phyloP scores from a whole-genome alignment of 2,888 invertebrate species.

The Cataglyphis altisquamis region DNA sequence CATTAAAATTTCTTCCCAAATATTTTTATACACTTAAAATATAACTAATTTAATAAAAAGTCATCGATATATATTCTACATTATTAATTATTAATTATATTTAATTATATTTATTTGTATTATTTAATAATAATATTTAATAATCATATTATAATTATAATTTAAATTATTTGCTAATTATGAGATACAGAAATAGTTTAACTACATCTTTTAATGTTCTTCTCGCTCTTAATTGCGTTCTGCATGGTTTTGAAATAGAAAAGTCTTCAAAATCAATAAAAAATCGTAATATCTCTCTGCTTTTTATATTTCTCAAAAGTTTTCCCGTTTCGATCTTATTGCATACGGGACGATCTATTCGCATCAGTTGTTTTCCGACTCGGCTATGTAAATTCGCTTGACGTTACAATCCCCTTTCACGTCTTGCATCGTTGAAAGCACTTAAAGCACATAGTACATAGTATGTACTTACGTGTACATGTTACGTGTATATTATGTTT shows the following conservation, averaged over 20 bases:
- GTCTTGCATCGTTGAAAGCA: slow-evolving; percentile 28
- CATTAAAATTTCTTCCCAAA: no score
- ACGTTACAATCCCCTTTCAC: slow-evolving; percentile 25
- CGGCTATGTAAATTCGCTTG: slow-evolving; percentile 22
- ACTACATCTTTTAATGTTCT: neutral
- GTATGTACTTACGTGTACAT: neutral
- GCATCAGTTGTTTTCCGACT: slow-evolving; percentile 26
- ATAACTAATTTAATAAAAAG: no score
- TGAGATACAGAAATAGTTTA: neutral
- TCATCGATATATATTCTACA: no score
- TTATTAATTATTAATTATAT: neutral
- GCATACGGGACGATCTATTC: neutral
- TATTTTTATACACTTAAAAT: no score
- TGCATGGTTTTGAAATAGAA: neutral
- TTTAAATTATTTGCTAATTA: slow-evolving; percentile 1
- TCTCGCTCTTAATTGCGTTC: neutral
- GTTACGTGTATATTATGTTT: neutral
- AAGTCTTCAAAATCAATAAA: neutral
- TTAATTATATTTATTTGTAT: neutral
- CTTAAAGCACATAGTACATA: slow-evolving; percentile 19
- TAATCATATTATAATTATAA: neutral
- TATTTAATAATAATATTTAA: no score
- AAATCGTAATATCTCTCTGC: neutral
- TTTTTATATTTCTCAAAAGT: neutral
- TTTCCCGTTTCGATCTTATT: slow-evolving; percentile 15